phyloP scores from a whole-genome alignment of 1,140 invertebrate species.

The Pseudomyrmex cubaensis region DNA sequence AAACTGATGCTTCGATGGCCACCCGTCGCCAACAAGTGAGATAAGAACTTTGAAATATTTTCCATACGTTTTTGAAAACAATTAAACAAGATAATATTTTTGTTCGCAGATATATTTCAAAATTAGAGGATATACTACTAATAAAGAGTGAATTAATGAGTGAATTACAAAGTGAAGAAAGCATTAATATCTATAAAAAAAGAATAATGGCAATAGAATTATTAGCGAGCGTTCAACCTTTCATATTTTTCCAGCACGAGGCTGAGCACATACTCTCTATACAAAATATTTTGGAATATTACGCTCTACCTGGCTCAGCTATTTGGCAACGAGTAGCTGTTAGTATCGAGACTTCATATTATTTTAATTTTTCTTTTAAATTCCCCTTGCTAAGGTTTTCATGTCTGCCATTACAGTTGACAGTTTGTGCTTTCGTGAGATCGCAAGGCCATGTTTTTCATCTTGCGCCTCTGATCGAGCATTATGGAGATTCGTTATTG shows the following conservation, averaged over 20 bases:
- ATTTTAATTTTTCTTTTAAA: not conserved
- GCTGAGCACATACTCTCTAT: conserved; percentile 74
- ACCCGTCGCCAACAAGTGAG: conserved; percentile 80
- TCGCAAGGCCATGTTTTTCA: conserved; percentile 77
- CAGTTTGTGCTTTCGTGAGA: conserved; percentile 80
- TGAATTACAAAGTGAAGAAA: conserved; percentile 61
- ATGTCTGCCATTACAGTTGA: conserved; percentile 73
- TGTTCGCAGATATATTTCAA: conserved; percentile 78
- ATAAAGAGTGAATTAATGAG: conserved; percentile 60
- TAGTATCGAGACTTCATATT: conserved; percentile 56
- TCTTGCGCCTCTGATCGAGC: conserved; percentile 75
- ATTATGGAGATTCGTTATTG: conserved; percentile 83
- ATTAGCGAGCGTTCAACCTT: conserved; percentile 80
- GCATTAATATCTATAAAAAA: conserved; percentile 75
- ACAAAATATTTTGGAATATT: conserved; percentile 75
- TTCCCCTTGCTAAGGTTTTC: not conserved
- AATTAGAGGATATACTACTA: conserved; percentile 78
- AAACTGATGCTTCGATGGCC: conserved; percentile 84
- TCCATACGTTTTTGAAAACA: no score
- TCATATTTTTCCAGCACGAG: conserved; percentile 78
- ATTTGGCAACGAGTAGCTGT: conserved; percentile 83
- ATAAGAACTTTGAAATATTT: not conserved
- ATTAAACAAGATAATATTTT: not conserved
- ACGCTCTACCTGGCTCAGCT: conserved; percentile 76
- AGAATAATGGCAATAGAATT: conserved; percentile 80